A percentile compares a stretch with the other conserved stretches of the same genome.
Conservation (phyloP, 2,888 invertebrate species). For the Sialis lutaria region DNA sequence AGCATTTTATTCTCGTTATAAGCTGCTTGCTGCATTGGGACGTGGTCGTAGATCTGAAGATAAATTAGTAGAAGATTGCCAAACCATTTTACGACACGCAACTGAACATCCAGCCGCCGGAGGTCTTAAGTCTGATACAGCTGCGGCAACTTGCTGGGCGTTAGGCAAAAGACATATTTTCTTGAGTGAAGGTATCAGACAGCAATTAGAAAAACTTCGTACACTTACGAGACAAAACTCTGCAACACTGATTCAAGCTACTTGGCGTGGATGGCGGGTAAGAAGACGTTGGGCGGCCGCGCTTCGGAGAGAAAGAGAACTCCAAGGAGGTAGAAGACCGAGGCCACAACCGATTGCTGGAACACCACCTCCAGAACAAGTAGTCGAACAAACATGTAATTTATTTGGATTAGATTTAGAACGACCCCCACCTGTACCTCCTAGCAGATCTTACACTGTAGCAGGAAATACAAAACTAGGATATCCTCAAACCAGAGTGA, state of each 20-base stretch:
- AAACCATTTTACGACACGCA: constrained; percentile 54
- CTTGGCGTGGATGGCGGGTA: constrained; percentile 68
- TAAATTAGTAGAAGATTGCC: constrained; percentile 53
- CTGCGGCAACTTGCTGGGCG: constrained; percentile 58
- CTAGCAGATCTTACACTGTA: constrained; percentile 78
- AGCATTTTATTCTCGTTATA: constrained; percentile 74
- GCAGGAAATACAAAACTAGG: constrained; percentile 78
- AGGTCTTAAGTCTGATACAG: constrained; percentile 27
- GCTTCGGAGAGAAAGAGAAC: constrained; percentile 22
- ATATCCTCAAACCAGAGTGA: constrained; percentile 81
- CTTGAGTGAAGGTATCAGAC: constrained; percentile 81
- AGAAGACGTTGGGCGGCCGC: constrained; percentile 48
- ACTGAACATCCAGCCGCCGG: constrained; percentile 30
- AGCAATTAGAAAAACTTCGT: constrained; percentile 71
- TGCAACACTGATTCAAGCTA: constrained; percentile 67
- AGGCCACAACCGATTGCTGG: constrained; percentile 82
- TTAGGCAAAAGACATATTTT: constrained; percentile 87
- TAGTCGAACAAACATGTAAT: constrained; percentile 79
- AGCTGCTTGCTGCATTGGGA: constrained; percentile 67
- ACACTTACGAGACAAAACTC: constrained; percentile 60
- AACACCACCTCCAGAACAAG: constrained; percentile 70
- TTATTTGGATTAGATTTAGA: constrained; percentile 82
- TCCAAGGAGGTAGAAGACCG: constrained; percentile 41
- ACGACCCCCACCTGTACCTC: constrained; percentile 81
- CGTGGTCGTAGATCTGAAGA: constrained; percentile 50